These are phyloP conservation scores for Uria lomvia DNA, from an alignment of 2,113 vertebrate species.

Conservation along the genomic window DNA sequence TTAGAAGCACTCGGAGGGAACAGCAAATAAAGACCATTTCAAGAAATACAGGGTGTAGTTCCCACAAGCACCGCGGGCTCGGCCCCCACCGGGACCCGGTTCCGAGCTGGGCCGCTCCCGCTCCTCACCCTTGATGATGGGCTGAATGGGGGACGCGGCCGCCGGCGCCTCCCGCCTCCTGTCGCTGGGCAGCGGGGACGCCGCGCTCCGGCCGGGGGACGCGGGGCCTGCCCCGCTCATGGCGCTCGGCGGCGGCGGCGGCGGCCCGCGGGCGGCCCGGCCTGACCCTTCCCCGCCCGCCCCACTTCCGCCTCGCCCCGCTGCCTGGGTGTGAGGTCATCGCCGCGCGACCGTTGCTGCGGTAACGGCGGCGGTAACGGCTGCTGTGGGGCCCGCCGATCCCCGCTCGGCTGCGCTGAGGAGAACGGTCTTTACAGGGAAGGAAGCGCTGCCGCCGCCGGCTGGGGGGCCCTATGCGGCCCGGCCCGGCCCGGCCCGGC, in stretches of 20 bases:
- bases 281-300: background rate
- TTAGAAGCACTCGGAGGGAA: background rate
- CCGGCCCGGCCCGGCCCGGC: too few species aligned
- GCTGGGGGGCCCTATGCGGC: too few species aligned
- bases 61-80: too few species aligned
- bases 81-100: background rate
- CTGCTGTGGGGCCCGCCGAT: background rate
- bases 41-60: fast-evolving
- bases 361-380: background rate
- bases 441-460: too few species aligned
- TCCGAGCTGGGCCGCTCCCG: too few species aligned
- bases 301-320: background rate
- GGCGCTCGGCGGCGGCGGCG: background rate
- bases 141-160: conserved; percentile 50
- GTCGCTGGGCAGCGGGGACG: background rate
- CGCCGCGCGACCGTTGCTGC: background rate
- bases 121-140: conserved; percentile 74
- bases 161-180: conserved; percentile 47
- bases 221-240: background rate
- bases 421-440: background rate
- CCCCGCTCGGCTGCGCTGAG: background rate
- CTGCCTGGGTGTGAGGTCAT: background rate
- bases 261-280: background rate
- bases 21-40: background rate
- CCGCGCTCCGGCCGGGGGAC: background rate